Evolutionary conservation across 2,797 vertebrate species (phyloP).

Genomic region (Coendou prehensilis): DNA sequence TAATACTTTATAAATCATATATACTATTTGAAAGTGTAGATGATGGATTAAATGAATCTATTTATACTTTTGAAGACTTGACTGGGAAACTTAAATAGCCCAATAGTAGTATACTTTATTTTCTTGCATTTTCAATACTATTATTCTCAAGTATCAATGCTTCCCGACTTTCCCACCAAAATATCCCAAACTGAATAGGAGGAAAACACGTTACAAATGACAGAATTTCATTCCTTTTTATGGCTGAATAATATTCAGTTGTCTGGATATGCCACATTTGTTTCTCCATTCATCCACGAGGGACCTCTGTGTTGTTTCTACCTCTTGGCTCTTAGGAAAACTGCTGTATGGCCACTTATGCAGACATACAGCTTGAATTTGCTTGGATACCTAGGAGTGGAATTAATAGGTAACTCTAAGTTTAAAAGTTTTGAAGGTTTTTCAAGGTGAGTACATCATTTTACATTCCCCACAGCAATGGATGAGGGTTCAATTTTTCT

Average conservation of each 20-base stretch:
- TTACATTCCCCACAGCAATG: not conserved
- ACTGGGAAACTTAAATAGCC: not conserved
- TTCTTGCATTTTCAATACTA: slow-evolving; percentile 3
- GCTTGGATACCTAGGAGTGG: not conserved
- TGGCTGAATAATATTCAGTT: slow-evolving; percentile 37
- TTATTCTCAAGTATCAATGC: slow-evolving; percentile 37
- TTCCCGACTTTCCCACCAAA: slow-evolving; percentile 34
- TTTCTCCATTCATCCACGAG: not conserved
- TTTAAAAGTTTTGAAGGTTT: slow-evolving; percentile 16
- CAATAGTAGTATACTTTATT: not conserved
- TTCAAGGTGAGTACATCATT: slow-evolving; percentile 10
- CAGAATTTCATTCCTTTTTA: slow-evolving; percentile 22
- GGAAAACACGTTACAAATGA: slow-evolving; percentile 25
- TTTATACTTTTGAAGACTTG: slow-evolving; percentile 50
- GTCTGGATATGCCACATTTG: not conserved
- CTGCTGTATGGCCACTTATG: not conserved
- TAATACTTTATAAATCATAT: not conserved
- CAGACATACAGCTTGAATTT: slow-evolving; percentile 42
- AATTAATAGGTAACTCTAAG: not conserved
- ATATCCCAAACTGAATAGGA: not conserved
- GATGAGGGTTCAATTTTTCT: slow-evolving; percentile 18
- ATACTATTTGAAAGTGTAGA: slow-evolving; percentile 26
- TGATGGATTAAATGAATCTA: slow-evolving; percentile 18
- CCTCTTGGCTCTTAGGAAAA: slow-evolving; percentile 18
- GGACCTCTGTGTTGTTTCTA: not conserved